Evolutionary conservation across 2,113 vertebrate species (phyloP), one percentile per base, ranked within the genome.

Genomic region (Lota lota): DNA sequence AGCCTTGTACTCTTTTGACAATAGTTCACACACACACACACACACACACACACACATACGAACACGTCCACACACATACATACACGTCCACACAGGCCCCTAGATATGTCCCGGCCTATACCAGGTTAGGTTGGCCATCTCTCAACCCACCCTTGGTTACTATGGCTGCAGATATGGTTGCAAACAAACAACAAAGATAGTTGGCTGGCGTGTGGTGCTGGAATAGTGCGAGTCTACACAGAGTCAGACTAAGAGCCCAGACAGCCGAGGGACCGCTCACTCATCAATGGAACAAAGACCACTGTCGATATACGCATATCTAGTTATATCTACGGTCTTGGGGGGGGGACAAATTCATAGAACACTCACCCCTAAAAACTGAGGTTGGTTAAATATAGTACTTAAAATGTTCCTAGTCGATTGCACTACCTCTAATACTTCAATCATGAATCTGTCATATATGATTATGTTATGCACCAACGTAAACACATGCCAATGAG

Each of bases 1-100:
- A 58, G 78, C 69, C 61, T 83, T 84, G 78, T 79, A 63, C 74
- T 70, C 66, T 69, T 70, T 66, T 81, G 66, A 87, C 79, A 88
- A 87, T 74, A 47, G 75, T 61, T 64, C 67, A 11, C 16, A 10
- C 61, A 62, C n/a, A 54, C 54, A 36, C 54, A 58, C 11, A 18
- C 18, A 28, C 3, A 3, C 65, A 8, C 63, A 66, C 58, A 63
- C 59, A 64, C 59, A 60, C 28, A 68, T 56, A 60, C 66, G 36
- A 8, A 68, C 61, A 50, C 54, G 15, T 28, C 8, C 69, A 59
- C 69, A 19, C 63, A 50, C 67, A 54, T 50, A 28, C 64, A 61
- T 16, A n/a, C 12, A 63, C 33, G 24, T 54, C 51, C 22, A 33
- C 61, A 21, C 20, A 76, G 68, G 36, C 24, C 2, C 54, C 56